Evolutionary conservation across 2,888 invertebrate species (phyloP), one percentile per base, ranked within the genome.

Genomic region (Melanargia galathea): DNA sequence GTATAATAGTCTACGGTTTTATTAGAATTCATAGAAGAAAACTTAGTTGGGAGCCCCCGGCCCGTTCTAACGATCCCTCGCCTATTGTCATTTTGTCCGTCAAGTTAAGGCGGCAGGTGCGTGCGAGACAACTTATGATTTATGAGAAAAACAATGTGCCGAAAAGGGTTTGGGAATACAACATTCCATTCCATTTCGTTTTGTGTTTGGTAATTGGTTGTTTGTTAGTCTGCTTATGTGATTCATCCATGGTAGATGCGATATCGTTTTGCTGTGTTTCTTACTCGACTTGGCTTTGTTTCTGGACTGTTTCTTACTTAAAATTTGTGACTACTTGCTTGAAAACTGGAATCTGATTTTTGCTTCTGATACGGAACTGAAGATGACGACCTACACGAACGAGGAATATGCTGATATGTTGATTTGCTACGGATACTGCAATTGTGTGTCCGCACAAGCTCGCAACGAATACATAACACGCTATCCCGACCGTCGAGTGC

Each of bases 381-480:
- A 67, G 22, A 69, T 67, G 70, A 45, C 66, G 62, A 55, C 64
- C 38, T 69, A 55, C 38, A 65, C 61, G 20, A 57, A 45, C 52
- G 68, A 68, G 61, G 66, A 69, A 71, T 69, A 70, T 68, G 68
- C 67, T 65, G 68, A 70, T 59, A 70, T 70, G 24, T 33, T 70
- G 7, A 64, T 65, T 59, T 71, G 67, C 54, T 71, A 69, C 56
- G 69, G 68, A 40, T 68, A 68, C 64, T 69, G 66, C 63, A 58
- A 68, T 49, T 35, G 6, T 35, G 18, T 66, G 70, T 35, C n/a
- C n/a, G 63, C 64, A 33, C 67, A 58, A 60, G 72, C 72, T 69
- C 66, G 70, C 33, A 40, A 59, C 20, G 70, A 73, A 63, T 71
- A 73, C 64, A 64, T 64, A 67, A 20, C 62, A 57, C 71, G 73